Conservation (phyloP, 2,888 invertebrate genomes). For the Troides oblongomaculatus region DNA sequence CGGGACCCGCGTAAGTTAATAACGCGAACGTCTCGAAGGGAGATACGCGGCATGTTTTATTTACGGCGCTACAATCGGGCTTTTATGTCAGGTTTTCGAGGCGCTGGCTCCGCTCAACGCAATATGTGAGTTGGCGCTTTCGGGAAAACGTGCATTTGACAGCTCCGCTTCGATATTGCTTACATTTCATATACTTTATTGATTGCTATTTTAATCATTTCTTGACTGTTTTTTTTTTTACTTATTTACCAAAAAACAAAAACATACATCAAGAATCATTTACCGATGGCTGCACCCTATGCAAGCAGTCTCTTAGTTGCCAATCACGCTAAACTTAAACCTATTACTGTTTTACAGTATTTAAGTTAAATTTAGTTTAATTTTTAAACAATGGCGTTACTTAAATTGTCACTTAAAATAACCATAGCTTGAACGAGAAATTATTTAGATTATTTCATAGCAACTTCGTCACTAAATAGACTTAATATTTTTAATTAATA, state of each 20-base stretch:
- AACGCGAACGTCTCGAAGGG: conserved; percentile 71
- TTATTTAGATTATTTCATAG: too few species aligned
- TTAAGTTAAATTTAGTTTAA: too few species aligned
- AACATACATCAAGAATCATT: too few species aligned
- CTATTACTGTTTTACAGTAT: too few species aligned
- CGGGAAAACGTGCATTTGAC: conserved; percentile 60
- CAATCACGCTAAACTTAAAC: too few species aligned
- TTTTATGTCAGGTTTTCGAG: conserved; percentile 66
- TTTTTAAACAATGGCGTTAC: too few species aligned
- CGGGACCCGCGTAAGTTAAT: conserved; percentile 78
- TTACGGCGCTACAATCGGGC: conserved; percentile 75
- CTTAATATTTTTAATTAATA: neutral
- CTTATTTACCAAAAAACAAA: too few species aligned
- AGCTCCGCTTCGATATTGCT: conserved; percentile 45
- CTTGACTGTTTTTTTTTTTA: neutral
- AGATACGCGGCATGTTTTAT: conserved; percentile 76
- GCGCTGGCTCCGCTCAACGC: conserved; percentile 34
- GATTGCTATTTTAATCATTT: neutral
- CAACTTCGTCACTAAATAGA: neutral
- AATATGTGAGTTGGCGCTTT: conserved; percentile 52
- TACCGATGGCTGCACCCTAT: too few species aligned
- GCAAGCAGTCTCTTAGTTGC: too few species aligned
- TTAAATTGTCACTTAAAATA: too few species aligned
- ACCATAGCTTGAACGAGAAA: too few species aligned
- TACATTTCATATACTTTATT: conserved; percentile 18